Base-by-base conservation (phyloP, 2,888 invertebrate genomes). In the Bellardia bayeri region DNA sequence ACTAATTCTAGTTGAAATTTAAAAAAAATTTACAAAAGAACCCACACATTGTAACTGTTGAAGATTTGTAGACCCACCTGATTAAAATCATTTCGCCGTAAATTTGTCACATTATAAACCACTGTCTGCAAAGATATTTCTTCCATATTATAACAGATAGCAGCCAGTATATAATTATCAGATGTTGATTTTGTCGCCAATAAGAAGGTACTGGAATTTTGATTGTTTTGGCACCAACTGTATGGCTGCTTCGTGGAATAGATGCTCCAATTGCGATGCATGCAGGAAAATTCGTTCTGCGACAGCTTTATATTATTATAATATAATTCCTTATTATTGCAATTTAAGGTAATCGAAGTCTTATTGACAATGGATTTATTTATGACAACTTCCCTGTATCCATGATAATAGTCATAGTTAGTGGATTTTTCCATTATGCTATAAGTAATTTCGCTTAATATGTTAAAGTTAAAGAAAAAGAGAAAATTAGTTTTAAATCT, bases 201-300 rank as follows among this genome's bases (percentile, higher is more conserved):
- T 42, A 58, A 64, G 49, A 82, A 76, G 51, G 71, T 78, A n/a
- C 42, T 56, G n/a, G 78, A 78, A 68, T 78, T 78, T 13, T 68
- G 42, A 33, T 68, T 56, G 6, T 16, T 78, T 45, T 78, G 54
- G 6, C 78, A 78, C 66, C 78, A 78, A 8, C 13, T 37, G 45
- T 56, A 78, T 7, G 66, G 66, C 0, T 56, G 56, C 7, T 56
- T 56, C 3, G 56, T 33, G 5, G 66, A 68, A 37, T 56, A 78
- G 2, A 78, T 58, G 2, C 13, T 56, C 66, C 40, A 78, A 13
- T 1, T 78, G 56, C 4, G 42, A 7, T 13, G 9, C 42, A 56
- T 14, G 30, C 78, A 78, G 7, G 66, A 78, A 5, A 78, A 45
- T 30, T 1, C 13, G 40, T 56, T 42, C 2, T 45, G 6, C n/a